Conservation (phyloP, 2,113 vertebrate species). For the Hipposideros armiger region DNA sequence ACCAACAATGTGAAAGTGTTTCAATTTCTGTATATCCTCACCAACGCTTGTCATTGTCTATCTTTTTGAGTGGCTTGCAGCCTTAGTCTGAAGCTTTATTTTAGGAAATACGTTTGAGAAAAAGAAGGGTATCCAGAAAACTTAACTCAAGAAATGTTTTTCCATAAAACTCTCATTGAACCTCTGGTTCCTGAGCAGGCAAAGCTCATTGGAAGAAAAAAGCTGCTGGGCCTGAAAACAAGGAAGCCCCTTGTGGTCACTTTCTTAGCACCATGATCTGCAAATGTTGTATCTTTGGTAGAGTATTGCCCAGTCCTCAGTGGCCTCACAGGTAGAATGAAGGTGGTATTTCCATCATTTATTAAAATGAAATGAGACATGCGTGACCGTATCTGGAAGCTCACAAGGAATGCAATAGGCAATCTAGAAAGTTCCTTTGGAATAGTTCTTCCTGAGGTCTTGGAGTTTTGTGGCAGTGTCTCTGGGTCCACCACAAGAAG, state of each 20-base stretch:
- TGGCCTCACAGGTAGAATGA: not conserved
- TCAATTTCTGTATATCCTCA: not conserved
- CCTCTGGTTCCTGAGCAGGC: not conserved
- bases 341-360: not conserved
- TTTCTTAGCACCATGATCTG: not conserved
- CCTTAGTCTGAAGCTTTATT: constrained; percentile 2
- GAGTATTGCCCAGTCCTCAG: not conserved
- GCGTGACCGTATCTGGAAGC: not conserved
- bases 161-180: not conserved
- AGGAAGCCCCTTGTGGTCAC: not conserved
- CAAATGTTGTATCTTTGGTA: not conserved
- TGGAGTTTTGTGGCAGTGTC: not conserved
- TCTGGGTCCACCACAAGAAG: not conserved
- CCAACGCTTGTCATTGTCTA: not conserved
- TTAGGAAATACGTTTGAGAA: not conserved
- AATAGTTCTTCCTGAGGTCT: not conserved
- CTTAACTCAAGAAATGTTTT: not conserved
- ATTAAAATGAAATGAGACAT: not conserved
- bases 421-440: constrained; percentile 17
- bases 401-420: not conserved
- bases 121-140: not conserved
- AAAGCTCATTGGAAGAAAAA: not conserved
- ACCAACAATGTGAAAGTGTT: not conserved
- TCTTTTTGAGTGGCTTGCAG: not conserved
- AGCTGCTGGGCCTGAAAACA: rapidly evolving